Conservation (phyloP, 2,797 vertebrate genomes). For the Manis javanica region DNA sequence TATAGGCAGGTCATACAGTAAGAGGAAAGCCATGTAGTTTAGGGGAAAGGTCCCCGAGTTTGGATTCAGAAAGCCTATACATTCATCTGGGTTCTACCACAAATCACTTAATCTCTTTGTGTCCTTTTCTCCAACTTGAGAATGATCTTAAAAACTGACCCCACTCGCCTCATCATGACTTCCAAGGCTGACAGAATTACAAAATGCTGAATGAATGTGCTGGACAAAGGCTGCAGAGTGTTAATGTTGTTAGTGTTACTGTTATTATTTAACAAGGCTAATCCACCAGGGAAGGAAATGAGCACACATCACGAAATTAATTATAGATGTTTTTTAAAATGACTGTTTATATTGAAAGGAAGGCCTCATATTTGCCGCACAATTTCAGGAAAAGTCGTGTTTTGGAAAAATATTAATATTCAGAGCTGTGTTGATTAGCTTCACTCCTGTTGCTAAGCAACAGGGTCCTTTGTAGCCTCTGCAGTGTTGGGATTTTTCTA, state of each 20-base stretch:
- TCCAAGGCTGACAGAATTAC: constrained; percentile 45
- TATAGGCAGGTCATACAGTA: background rate
- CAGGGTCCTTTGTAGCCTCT: constrained; percentile 84
- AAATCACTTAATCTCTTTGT: background rate
- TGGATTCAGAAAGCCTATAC: background rate
- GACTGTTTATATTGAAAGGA: constrained; percentile 80
- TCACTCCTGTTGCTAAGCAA: constrained; percentile 88
- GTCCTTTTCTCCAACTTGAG: background rate
- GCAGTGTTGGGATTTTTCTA: constrained; percentile 66
- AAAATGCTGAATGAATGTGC: constrained; percentile 39
- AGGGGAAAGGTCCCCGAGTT: background rate
- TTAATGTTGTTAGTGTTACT: constrained; percentile 4
- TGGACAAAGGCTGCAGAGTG: constrained; percentile 51
- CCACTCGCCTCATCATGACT: background rate
- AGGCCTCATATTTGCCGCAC: constrained; percentile 78
- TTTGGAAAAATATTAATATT: constrained; percentile 88
- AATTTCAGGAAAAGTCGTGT: constrained; percentile 83
- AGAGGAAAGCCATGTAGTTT: background rate
- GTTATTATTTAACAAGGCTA: constrained; percentile 74
- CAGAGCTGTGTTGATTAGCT: constrained; percentile 86
- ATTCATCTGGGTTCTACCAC: background rate
- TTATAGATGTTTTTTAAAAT: constrained; percentile 76
- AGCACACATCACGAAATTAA: constrained; percentile 77
- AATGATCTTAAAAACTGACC: background rate
- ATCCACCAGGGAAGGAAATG: constrained; percentile 71